phyloP scores from a whole-genome alignment of 2,113 vertebrate species.

The Poecile atricapillus region DNA sequence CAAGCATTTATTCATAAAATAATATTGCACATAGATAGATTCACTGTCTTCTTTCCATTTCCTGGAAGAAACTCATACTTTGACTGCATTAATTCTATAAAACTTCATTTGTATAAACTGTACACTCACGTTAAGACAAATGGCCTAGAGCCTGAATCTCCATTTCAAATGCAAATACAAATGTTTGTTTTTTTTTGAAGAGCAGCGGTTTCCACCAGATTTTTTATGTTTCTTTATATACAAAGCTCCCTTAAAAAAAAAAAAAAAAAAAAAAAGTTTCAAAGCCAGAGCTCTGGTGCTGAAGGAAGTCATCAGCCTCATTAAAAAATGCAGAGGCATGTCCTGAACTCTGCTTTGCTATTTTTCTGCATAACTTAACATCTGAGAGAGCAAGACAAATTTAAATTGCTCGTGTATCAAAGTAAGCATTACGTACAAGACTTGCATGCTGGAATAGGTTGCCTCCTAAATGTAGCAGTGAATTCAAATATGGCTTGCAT shows the following conservation, averaged over 20 bases:
- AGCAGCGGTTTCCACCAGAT: neutral
- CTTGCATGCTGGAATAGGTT: neutral
- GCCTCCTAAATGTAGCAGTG: neutral
- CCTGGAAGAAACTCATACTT: neutral
- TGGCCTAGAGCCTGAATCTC: slow-evolving; percentile 30
- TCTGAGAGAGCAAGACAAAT: neutral
- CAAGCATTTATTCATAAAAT: neutral
- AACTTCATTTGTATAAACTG: slow-evolving; percentile 12
- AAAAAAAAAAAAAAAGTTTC: neutral
- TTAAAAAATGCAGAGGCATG: neutral
- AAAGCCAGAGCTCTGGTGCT: neutral
- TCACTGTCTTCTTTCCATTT: neutral
- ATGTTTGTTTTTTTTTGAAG: neutral
- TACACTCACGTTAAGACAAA: slow-evolving; percentile 21
- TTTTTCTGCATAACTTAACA: slow-evolving; percentile 24
- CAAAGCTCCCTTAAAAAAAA: neutral
- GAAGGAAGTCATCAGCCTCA: neutral
- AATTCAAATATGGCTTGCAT: neutral
- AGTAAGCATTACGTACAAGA: neutral
- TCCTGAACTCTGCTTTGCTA: slow-evolving; percentile 9
- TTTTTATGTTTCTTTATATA: slow-evolving; percentile 29
- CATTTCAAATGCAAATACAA: slow-evolving; percentile 51
- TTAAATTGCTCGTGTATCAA: slow-evolving; percentile 11
- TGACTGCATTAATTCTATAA: slow-evolving; percentile 37
- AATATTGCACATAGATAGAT: neutral